Evolutionary conservation across 2,113 vertebrate genomes (phyloP).

Genomic region (Sciurus niger): DNA sequence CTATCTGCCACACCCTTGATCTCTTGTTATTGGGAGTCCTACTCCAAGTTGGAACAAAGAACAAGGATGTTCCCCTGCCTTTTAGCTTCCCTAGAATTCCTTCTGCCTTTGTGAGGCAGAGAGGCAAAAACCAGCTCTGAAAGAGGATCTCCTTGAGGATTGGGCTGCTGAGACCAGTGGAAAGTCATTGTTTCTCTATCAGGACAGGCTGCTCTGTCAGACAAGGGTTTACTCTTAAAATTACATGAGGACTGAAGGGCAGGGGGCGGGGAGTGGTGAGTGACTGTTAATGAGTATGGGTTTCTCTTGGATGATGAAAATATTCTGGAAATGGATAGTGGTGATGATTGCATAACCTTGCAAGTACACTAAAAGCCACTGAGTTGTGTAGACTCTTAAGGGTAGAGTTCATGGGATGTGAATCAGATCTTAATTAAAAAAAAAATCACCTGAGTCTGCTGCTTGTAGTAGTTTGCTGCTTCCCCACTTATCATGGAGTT

Average conservation of each 20-base stretch:
- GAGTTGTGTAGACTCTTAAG: not conserved
- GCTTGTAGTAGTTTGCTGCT: not conserved
- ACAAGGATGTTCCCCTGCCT: not conserved
- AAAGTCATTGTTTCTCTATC: not conserved
- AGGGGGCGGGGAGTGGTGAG: not conserved
- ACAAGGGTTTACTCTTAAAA: constrained; percentile 13
- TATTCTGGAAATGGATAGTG: not conserved
- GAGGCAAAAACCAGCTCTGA: constrained; percentile 6
- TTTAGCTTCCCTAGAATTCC: not conserved
- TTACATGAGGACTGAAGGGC: not conserved
- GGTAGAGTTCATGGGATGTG: not conserved
- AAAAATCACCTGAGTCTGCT: not conserved
- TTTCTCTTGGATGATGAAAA: not conserved
- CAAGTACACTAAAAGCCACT: not conserved
- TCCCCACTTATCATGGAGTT: not conserved
- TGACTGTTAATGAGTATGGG: not conserved
- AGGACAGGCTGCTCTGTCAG: not conserved
- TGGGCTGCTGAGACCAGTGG: not conserved
- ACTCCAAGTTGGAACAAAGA: not conserved
- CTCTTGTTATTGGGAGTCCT: not conserved
- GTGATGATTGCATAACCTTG: not conserved
- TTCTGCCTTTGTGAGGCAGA: not conserved
- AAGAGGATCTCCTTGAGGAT: not conserved
- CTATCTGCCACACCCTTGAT: not conserved
- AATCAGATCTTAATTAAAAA: not conserved